Evolutionary conservation across 2,113 vertebrate genomes (phyloP).

Genomic region (Clarias batrachus): DNA sequence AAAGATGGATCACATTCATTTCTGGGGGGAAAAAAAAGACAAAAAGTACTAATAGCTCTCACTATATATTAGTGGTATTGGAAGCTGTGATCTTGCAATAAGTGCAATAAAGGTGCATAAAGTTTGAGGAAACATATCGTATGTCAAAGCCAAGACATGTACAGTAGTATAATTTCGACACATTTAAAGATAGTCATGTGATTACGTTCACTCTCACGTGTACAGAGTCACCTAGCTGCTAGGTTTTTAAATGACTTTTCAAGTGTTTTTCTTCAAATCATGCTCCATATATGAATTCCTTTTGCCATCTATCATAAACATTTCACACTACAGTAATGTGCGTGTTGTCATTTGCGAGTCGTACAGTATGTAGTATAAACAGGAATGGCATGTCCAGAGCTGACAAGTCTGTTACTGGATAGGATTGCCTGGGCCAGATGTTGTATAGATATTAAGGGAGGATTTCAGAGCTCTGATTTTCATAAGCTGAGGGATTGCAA

Average conservation of each 20-base stretch:
- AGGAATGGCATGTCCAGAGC: background rate
- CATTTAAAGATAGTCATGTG: background rate
- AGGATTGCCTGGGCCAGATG: background rate
- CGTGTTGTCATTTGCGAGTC: background rate
- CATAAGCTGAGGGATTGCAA: conserved; percentile 12
- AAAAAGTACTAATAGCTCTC: background rate
- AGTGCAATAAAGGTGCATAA: background rate
- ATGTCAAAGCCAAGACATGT: background rate
- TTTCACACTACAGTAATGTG: background rate
- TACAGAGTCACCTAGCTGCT: background rate
- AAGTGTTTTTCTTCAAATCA: background rate
- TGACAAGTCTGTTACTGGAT: background rate
- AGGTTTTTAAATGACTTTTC: background rate
- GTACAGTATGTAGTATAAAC: background rate
- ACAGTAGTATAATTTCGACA: background rate
- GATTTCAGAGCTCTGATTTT: conserved; percentile 1
- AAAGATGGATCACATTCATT: background rate
- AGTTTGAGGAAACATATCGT: background rate
- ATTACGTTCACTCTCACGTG: background rate
- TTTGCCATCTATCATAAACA: background rate
- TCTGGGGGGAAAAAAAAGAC: background rate
- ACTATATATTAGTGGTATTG: background rate
- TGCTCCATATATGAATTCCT: background rate
- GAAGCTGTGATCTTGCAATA: background rate
- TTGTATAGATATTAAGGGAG: conserved; percentile 8